Base-by-base conservation (phyloP, 2,888 invertebrate genomes). In the Tenthredo livida region DNA sequence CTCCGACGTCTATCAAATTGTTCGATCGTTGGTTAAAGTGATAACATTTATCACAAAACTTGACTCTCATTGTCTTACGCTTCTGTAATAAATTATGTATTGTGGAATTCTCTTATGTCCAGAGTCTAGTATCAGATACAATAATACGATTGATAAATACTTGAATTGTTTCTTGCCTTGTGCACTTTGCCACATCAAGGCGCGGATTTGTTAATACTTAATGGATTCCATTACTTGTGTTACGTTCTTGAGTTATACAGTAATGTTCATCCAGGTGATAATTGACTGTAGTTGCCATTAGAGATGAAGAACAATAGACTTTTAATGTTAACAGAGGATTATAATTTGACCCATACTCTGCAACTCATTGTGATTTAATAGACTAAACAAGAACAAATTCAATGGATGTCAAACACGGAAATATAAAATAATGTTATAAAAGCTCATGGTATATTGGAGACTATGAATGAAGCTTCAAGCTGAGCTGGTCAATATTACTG, bases 111-210 rank as follows among this genome's bases (percentile, higher is more conserved):
- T 67, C 6, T 67, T 33, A 2, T 67, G 17, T 67, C 67, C 33
- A 67, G 17, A 33, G 67, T 67, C 17, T 33, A 67, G 25, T 67
- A 33, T 67, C 67, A 67, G 67, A 67, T 67, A 67, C 67, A 67
- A 67, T 67, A 67, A 67, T 33, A 67, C 33, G 17, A 17, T 67
- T 67, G 33, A 33, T 67, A 33, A 67, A 67, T 33, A 67, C 15
- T 67, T n/a, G 43, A 43, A 43, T 43, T 43, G 72, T 40, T 43
- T 21, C 10, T n/a, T n/a, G 40, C 72, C 21, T 72, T 37, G 9
- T 43, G 10, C 10, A 21, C 40, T 37, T n/a, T 72, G 21, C 37
- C 72, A 43, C 40, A 17, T 25, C 40, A 37, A 40, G 37, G 72
- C 40, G 1, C 17, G 9, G 72, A 40, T 9, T 40, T 72, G 40